Percentiles rank a stretch among this genome's conserved stretches.
These are phyloP conservation scores for Aphaenogaster floridana DNA, from an alignment of 1,140 invertebrate genomes.

Conservation along the genomic window DNA sequence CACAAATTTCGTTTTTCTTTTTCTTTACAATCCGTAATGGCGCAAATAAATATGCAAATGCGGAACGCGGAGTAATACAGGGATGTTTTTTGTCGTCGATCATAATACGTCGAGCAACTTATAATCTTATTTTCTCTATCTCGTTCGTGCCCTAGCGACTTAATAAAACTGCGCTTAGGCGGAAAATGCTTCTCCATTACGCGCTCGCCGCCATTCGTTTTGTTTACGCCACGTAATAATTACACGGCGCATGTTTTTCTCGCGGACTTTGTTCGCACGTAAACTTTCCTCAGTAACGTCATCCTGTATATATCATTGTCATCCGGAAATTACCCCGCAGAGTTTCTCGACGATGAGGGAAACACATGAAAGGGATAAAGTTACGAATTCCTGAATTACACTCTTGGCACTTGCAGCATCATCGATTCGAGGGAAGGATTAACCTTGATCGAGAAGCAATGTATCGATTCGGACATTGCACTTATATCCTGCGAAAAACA, in stretches of 20 bases:
- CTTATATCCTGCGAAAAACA: conserved; percentile 34
- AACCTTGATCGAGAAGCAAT: conserved; percentile 62
- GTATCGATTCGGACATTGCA: conserved; percentile 53
- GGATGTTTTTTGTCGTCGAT: conserved; percentile 48
- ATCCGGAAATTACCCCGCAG: conserved; percentile 73
- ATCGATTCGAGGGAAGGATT: conserved; percentile 66
- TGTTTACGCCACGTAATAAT: conserved; percentile 72
- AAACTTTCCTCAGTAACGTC: conserved; percentile 68
- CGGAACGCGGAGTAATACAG: conserved; percentile 17
- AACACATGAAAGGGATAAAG: conserved; percentile 75
- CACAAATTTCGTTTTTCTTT: conserved; percentile 21
- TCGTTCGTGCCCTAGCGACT: conserved; percentile 57
- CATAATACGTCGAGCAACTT: conserved; percentile 64
- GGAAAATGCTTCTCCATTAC: conserved; percentile 64
- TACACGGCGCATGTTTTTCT: conserved; percentile 65
- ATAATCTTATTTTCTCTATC: conserved; percentile 64
- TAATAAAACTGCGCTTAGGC: conserved; percentile 64
- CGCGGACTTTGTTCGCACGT: conserved; percentile 57
- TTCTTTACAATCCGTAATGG: neutral
- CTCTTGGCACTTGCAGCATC: conserved; percentile 62
- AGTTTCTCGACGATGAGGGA: conserved; percentile 66
- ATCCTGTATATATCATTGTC: conserved; percentile 74
- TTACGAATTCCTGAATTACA: conserved; percentile 75
- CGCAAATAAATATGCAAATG: conserved; percentile 41
- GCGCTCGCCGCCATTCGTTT: conserved; percentile 57